Evolutionary conservation across 2,888 invertebrate genomes (phyloP).

Genomic region (Aphidius colemani): DNA sequence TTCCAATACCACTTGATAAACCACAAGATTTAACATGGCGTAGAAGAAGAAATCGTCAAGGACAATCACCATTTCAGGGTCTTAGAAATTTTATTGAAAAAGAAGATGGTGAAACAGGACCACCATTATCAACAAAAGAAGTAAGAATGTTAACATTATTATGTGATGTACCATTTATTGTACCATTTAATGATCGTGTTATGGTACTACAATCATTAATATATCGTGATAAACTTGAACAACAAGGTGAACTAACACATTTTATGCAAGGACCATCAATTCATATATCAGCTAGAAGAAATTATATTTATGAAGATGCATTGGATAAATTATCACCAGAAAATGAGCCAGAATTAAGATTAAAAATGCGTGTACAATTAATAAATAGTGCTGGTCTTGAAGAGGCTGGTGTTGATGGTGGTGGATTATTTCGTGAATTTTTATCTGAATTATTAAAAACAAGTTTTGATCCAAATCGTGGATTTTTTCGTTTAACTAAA

Average conservation of each 20-base stretch:
- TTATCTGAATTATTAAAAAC: constrained; percentile 91
- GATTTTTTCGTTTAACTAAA: constrained; percentile 86
- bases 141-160: constrained; percentile 85
- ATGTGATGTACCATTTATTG: constrained; percentile 91
- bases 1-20: constrained; percentile 62
- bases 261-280: constrained; percentile 79
- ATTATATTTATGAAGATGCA: constrained; percentile 97
- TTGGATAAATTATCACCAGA: constrained; percentile 90
- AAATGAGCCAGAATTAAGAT: constrained; percentile 86
- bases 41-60: constrained; percentile 57
- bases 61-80: constrained; percentile 63
- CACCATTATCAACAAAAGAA: constrained; percentile 86
- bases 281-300: constrained; percentile 78
- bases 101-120: constrained; percentile 74
- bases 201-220: constrained; percentile 78
- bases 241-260: constrained; percentile 76
- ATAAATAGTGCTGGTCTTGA: constrained; percentile 89
- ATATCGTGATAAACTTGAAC: constrained; percentile 69
- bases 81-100: constrained; percentile 63
- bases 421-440: constrained; percentile 95
- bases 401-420: constrained; percentile 97
- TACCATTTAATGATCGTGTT: constrained; percentile 89
- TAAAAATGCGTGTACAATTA: constrained; percentile 85
- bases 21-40: constrained; percentile 65
- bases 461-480: constrained; percentile 95